Base-by-base conservation (phyloP, 2,113 vertebrate genomes). In the Apteryx owenii region DNA sequence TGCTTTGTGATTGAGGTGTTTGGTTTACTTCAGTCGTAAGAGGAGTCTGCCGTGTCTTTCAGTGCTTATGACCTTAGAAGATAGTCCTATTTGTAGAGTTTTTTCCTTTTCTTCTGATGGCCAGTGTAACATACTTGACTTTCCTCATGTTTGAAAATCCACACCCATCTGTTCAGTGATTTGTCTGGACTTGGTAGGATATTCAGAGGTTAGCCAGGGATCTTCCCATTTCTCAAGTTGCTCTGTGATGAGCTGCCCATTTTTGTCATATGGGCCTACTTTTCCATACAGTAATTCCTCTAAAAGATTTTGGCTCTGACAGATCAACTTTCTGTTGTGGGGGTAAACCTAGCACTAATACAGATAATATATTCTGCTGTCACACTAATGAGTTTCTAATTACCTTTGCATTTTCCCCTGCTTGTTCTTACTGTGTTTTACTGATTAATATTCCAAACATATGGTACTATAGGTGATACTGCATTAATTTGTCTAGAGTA, bases 351-450 rank as follows among this genome's bases (percentile, higher is more conserved):
- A 53, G 23, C 21, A 51, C 33, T 84, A 90, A 42, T 51, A 73
- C 8, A 85, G 87, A 50, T 93, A 94, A 96, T 94, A 81, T 95
- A 94, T 97, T 96, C 91, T 88, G 54, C 92, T 90, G 93, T 86
- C 88, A 95, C 38, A 68, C 33, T 96, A 95, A 96, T 84, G 93
- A 96, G 54, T 81, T 94, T 54, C 50, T 94, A 96, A 97, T 97
- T 96, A 94, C 54, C 33, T 76, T 88, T 78, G 50, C 33, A 48
- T 81, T 92, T 95, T 90, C 61, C 8, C 68, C 66, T 64, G 66
- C 36, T 88, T 71, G 36, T 73, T 17, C 71, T 88, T 96, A 94
- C 76, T 88, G 94, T 80, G 18, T 51, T 90, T 92, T 95, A 56
- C 58, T 88, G 91, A 89, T 96, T 96, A 88, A 78, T 90, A 96